A percentile compares a stretch with the other conserved stretches of the same genome.
Conservation (phyloP, 2,113 vertebrate genomes). For the Chitala chitala region DNA sequence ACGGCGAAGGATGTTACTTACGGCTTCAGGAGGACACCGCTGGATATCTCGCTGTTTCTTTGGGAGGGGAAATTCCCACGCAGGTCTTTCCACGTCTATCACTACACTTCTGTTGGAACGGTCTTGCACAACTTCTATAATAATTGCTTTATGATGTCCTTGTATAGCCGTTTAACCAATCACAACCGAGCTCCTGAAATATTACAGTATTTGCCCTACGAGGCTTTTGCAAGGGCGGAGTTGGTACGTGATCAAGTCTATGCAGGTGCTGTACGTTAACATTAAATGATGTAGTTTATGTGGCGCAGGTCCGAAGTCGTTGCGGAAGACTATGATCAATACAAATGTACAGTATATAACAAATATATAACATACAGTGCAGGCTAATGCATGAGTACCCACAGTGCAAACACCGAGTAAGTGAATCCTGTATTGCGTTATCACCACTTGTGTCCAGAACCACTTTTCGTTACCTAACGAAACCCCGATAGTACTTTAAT, state of each 20-base stretch:
- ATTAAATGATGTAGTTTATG: no score
- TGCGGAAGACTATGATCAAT: slow-evolving; percentile 3
- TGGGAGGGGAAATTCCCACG: not conserved
- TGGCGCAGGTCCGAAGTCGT: no score
- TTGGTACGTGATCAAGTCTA: slow-evolving; percentile 40
- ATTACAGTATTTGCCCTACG: slow-evolving; percentile 52
- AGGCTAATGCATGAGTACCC: no score
- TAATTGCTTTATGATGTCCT: slow-evolving; percentile 64
- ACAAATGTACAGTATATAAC: no score
- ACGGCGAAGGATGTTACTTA: not conserved
- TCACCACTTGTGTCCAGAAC: no score
- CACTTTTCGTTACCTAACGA: no score
- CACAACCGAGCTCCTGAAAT: slow-evolving; percentile 33
- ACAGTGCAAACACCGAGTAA: not conserved
- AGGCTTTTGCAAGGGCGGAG: not conserved
- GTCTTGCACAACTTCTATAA: slow-evolving; percentile 63
- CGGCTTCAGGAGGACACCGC: not conserved
- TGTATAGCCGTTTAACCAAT: slow-evolving; percentile 51
- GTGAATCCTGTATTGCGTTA: not conserved
- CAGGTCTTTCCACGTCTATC: not conserved
- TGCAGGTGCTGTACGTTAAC: slow-evolving; percentile 34
- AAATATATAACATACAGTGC: no score
- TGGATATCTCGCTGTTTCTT: not conserved
- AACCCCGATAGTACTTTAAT: no score
- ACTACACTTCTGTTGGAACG: slow-evolving; percentile 14